Evolutionary conservation across 2,888 invertebrate genomes (phyloP).

Genomic region (Ptilodon capucinus): DNA sequence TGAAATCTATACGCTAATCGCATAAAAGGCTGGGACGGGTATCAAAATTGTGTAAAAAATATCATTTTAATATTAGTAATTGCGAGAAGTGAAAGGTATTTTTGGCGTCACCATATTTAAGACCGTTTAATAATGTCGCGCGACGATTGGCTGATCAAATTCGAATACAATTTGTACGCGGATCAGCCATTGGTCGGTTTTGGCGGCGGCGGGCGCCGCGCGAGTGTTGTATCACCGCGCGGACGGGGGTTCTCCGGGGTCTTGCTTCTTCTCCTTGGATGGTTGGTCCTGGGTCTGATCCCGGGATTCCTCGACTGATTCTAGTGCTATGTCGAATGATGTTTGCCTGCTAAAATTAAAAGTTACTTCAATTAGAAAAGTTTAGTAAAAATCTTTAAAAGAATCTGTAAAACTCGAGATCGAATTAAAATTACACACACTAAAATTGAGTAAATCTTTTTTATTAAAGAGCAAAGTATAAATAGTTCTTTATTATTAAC

Average conservation of each 20-base stretch:
- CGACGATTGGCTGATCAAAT: conserved; percentile 24
- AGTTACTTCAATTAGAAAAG: background rate
- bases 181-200: conserved; percentile 31
- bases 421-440: no score
- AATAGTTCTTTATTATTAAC: no score
- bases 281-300: conserved; percentile 48
- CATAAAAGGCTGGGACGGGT: conserved; percentile 2
- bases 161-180: conserved; percentile 32
- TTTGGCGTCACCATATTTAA: conserved; percentile 11
- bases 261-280: conserved; percentile 26
- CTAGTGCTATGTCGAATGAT: conserved; percentile 70
- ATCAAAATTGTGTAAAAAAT: conserved; percentile 10
- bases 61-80: conserved; percentile 2
- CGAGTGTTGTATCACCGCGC: conserved; percentile 40
- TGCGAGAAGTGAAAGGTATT: conserved; percentile 1
- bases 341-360: conserved; percentile 52
- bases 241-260: conserved; percentile 3
- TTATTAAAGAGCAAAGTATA: no score
- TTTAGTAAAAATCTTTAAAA: no score
- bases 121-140: background rate
- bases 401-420: no score
- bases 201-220: conserved; percentile 29
- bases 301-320: conserved; percentile 65
- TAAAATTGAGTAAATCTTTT: no score
- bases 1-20: background rate